These are phyloP conservation scores for Anthophora plumipes DNA, from an alignment of 2,888 invertebrate species.

Conservation along the genomic window DNA sequence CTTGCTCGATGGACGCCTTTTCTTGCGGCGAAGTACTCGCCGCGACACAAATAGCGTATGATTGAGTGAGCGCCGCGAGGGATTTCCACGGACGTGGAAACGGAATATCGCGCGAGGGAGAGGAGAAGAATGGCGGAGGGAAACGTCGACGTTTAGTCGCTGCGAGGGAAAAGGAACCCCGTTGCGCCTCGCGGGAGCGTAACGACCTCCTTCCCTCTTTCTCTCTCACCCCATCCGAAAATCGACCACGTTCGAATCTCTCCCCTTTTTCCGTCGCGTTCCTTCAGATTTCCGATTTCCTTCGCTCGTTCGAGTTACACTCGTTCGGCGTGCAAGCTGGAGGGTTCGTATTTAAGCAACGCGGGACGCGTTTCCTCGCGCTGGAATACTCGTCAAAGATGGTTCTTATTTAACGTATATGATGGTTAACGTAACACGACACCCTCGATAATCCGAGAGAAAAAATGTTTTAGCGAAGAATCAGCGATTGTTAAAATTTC, in stretches of 20 bases:
- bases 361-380: no score
- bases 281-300: constrained; percentile 15
- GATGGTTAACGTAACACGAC: no score
- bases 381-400: no score
- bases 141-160: constrained; percentile 73
- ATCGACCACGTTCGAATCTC: constrained; percentile 58
- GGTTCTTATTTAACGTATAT: no score
- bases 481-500: no score
- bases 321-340: no score
- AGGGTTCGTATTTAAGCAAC: no score
- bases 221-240: no score
- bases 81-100: constrained; percentile 60
- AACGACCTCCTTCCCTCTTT: constrained; percentile 32
- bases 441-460: no score
- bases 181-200: constrained; percentile 65
- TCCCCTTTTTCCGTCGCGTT: constrained; percentile 2
- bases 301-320: no score
- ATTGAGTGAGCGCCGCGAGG: constrained; percentile 67
- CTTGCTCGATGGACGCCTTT: constrained; percentile 83
- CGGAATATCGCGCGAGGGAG: constrained; percentile 57
- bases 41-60: constrained; percentile 63
- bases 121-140: constrained; percentile 54
- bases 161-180: constrained; percentile 53
- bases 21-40: constrained; percentile 75
- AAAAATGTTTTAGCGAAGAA: no score